Base-by-base conservation (phyloP, 2,888 invertebrate species). In the Tachina lurida region DNA sequence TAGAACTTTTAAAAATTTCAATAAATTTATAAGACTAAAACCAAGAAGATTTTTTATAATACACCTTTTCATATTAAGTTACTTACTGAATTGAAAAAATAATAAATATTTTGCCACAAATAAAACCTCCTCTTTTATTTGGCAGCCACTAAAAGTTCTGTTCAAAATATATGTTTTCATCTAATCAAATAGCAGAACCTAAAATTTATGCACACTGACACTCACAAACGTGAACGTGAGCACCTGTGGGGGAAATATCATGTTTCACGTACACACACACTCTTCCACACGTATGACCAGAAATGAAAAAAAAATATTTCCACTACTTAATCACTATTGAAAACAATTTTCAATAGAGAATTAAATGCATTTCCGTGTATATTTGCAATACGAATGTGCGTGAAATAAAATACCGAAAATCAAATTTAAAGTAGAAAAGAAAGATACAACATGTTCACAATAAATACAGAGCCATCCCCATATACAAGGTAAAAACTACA, bases 21-120 rank as follows among this genome's bases (percentile, higher is more conserved):
- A 41, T 56, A 47, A 39, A 77, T 45, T 47, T 17, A 56, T 52
- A 19, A 17, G 31, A 5, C 31, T 31, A 31, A 31, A 7, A 5
- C 58, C 54, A 45, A 22, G 13, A 54, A 63, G 43, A 17, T 47
- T 9, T 62, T 65, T n/a, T 13, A 19, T 43, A 12, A 12, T 49
- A 60, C 39, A 84, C 45, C 60, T 78, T 74, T 77, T 17, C 7
- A 31, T 31, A 31, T 62, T 62, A 41, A 62, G 39, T 43, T 43
- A 43, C 17, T 62, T 10, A 17, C 17, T 41, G n/a, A 41, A 41
- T 62, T 62, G 62, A 62, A 17, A 22, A 15, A 43, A 31, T 7
- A 62, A 83, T 83, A 86, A 86, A 86, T 86, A 86, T 86, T 86
- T 80, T 68, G 79, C 76, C 62, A 83, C 71, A 86, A 86, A 86